phyloP scores from a whole-genome alignment of 1,140 invertebrate genomes.

The Alviniconcha marisindica region DNA sequence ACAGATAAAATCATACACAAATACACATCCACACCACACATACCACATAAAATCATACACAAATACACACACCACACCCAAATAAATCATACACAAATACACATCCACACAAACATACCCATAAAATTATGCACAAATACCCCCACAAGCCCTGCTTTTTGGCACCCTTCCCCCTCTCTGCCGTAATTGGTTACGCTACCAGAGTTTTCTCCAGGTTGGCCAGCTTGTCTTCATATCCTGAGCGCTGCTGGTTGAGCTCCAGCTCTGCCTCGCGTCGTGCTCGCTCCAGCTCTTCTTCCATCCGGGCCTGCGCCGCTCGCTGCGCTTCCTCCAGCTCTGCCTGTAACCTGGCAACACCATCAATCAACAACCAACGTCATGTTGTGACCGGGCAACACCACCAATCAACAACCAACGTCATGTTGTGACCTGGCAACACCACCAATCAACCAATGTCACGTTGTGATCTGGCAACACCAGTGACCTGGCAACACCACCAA shows the following conservation, averaged over 20 bases:
- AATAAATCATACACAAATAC: too few relatives aligned
- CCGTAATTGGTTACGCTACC: constrained; percentile 46
- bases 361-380: too few relatives aligned
- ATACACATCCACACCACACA: too few relatives aligned
- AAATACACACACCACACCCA: background rate
- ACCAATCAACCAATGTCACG: too few relatives aligned
- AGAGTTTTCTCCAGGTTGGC: constrained; percentile 62
- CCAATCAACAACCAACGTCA: too few relatives aligned
- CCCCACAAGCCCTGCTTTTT: too few relatives aligned
- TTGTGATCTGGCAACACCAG: too few relatives aligned
- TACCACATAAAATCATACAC: constrained; percentile 6
- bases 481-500: too few relatives aligned
- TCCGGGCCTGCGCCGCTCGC: constrained; percentile 56
- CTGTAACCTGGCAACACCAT: constrained; percentile 47
- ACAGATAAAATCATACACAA: background rate
- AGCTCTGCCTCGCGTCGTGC: constrained; percentile 56
- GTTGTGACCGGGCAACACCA: too few relatives aligned
- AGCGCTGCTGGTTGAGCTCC: constrained; percentile 55
- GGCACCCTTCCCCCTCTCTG: too few relatives aligned
- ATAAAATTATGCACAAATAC: background rate
- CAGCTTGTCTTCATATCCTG: constrained; percentile 68
- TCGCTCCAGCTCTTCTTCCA: constrained; percentile 63
- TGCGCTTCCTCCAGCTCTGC: constrained; percentile 79
- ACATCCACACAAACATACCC: background rate
- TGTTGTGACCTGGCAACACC: too few relatives aligned